Percentiles rank a stretch among this genome's conserved stretches.
phyloP scores from a whole-genome alignment of 2,113 vertebrate genomes.

The Sinosuthora webbiana region DNA sequence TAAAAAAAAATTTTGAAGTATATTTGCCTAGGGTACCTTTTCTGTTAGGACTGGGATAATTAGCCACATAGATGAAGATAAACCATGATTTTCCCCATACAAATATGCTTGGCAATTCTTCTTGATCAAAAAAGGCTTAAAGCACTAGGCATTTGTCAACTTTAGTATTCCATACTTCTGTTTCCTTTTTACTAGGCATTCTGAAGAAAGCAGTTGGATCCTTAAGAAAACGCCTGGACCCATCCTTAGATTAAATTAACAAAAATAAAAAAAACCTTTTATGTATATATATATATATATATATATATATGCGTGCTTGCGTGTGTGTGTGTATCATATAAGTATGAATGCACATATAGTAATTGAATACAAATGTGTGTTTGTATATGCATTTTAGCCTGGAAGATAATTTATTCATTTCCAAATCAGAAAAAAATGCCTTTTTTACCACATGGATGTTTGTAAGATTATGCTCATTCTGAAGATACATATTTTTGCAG shows the following conservation, averaged over 20 bases:
- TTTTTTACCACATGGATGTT: neutral
- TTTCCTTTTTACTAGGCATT: neutral
- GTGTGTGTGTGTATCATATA: too few relatives aligned
- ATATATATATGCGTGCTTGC: neutral
- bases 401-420: neutral
- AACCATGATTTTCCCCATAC: neutral
- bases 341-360: neutral
- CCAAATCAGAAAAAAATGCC: neutral
- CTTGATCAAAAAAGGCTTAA: neutral
- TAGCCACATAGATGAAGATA: neutral
- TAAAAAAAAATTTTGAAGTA: neutral
- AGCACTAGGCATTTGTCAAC: neutral
- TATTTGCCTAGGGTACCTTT: neutral
- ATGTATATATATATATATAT: neutral
- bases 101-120: neutral
- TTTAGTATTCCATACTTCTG: neutral
- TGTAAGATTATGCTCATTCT: neutral
- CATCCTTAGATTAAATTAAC: neutral
- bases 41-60: neutral
- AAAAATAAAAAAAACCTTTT: neutral
- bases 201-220: neutral
- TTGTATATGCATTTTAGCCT: neutral
- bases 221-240: neutral
- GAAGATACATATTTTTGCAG: neutral
- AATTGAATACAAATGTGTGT: neutral